These are phyloP conservation scores for Neogale vison DNA, from an alignment of 2,113 vertebrate genomes.

Conservation along the genomic window DNA sequence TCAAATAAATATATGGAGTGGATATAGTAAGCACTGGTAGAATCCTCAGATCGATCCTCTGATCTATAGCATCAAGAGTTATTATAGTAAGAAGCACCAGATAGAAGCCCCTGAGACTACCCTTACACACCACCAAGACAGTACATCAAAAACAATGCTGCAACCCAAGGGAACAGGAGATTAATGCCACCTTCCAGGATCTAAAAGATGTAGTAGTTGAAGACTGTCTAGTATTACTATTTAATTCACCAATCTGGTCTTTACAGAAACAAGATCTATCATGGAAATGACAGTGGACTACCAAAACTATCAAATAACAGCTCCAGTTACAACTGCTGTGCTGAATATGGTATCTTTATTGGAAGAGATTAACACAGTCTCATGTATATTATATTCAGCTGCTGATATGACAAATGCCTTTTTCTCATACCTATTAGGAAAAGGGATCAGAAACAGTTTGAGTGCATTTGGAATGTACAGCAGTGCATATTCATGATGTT, in stretches of 20 bases:
- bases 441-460: neutral
- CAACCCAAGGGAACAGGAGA: neutral
- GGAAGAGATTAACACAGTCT: neutral
- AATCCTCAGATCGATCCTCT: neutral
- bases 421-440: neutral
- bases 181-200: neutral
- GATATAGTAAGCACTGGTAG: neutral
- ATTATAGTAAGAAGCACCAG: neutral
- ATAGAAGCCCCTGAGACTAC: neutral
- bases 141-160: neutral
- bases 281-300: neutral
- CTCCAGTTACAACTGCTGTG: neutral
- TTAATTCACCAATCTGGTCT: neutral
- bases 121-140: neutral
- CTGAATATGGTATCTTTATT: neutral
- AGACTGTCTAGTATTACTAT: neutral
- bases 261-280: neutral
- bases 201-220: neutral
- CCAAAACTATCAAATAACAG: neutral
- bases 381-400: neutral
- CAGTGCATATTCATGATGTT: neutral
- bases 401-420: neutral
- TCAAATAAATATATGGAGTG: neutral
- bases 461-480: neutral
- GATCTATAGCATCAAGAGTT: neutral